Percentiles rank a stretch among this genome's conserved stretches.
phyloP scores from a whole-genome alignment of 1,140 invertebrate species.

The Macrocentrus cingulum region DNA sequence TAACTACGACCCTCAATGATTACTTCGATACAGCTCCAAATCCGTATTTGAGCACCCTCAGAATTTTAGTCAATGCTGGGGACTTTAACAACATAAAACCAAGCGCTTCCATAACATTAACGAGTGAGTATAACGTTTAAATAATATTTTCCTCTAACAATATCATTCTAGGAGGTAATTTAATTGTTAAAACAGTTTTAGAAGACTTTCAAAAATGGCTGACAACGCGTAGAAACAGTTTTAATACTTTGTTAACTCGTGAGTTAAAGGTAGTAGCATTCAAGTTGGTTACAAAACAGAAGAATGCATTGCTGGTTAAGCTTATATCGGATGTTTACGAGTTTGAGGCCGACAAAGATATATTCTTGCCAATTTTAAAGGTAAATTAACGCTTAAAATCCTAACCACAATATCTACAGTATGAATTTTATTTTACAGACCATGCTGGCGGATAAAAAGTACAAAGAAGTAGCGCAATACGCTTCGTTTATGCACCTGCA shows the following conservation, averaged over 20 bases:
- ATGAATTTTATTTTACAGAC: constrained; percentile 40
- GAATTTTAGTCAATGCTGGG: constrained; percentile 62
- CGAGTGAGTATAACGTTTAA: constrained; percentile 44
- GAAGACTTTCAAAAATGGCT: constrained; percentile 64
- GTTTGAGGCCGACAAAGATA: constrained; percentile 56
- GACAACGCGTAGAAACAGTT: constrained; percentile 39
- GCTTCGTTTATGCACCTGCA: constrained; percentile 66
- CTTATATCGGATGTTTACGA: constrained; percentile 61
- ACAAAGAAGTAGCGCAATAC: constrained; percentile 70
- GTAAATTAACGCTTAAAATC: constrained; percentile 31
- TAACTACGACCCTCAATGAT: constrained; percentile 57
- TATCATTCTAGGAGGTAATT: constrained; percentile 18
- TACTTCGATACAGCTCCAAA: constrained; percentile 58
- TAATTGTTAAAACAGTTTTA: constrained; percentile 56
- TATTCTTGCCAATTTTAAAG: constrained; percentile 60
- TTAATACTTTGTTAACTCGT: constrained; percentile 50
- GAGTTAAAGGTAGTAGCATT: constrained; percentile 66
- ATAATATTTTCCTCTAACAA: constrained; percentile 17
- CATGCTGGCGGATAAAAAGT: constrained; percentile 60
- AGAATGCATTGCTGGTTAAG: constrained; percentile 58
- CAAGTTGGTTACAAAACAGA: constrained; percentile 62
- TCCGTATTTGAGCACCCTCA: constrained; percentile 61
- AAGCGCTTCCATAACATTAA: constrained; percentile 59
- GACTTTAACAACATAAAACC: constrained; percentile 62
- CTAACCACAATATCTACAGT: constrained; percentile 5